A percentile compares a stretch with the other conserved stretches of the same genome.
Evolutionary conservation across 2,888 invertebrate genomes (phyloP).

Genomic region (Acanthosepion esculentum): DNA sequence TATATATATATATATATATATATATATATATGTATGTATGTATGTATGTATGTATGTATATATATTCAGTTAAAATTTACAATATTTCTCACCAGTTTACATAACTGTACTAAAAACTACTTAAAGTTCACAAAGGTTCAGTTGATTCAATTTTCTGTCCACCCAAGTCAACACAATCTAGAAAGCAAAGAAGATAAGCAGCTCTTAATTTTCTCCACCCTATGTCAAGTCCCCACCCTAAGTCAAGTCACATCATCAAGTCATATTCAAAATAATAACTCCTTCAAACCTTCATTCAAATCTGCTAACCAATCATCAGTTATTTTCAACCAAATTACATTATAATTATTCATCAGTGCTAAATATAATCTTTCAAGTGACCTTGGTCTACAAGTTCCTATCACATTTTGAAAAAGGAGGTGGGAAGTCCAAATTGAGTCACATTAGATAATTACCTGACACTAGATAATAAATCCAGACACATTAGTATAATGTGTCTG

Average conservation of each 20-base stretch:
- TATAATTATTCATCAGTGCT: neutral
- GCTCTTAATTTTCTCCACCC: too few species aligned
- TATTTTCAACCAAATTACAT: neutral
- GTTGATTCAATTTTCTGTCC: neutral
- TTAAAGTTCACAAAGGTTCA: neutral
- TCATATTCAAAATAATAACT: neutral
- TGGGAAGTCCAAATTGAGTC: neutral
- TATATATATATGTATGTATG: neutral
- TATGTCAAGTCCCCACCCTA: neutral
- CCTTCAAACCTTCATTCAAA: constrained; percentile 5
- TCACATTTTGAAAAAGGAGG: neutral
- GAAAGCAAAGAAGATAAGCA: too few species aligned
- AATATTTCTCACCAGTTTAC: neutral
- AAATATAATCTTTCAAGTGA: neutral
- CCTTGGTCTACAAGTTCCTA: neutral
- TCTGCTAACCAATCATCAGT: neutral
- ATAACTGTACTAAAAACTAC: neutral
- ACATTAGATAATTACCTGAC: neutral
- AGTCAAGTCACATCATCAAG: neutral
- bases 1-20: neutral
- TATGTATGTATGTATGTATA: too few species aligned
- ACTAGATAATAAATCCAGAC: neutral
- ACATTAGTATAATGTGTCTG: neutral
- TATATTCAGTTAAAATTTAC: neutral
- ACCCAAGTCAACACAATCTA: neutral